phyloP scores from a whole-genome alignment of 2,113 vertebrate genomes.

The Sapajus apella region DNA sequence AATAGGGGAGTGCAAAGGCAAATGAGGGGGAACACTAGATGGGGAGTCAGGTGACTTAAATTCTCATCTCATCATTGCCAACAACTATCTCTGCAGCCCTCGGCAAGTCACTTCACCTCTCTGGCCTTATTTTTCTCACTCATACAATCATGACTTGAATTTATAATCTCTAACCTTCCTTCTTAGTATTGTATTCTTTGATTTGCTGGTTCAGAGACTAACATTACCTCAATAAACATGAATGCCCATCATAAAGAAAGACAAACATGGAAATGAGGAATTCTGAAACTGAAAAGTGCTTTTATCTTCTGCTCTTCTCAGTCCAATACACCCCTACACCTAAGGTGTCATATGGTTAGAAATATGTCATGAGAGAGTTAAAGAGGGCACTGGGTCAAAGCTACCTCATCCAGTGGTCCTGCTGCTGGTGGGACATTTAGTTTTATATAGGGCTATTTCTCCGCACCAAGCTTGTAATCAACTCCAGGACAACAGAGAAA shows the following conservation, averaged over 20 bases:
- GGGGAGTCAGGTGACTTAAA: background rate
- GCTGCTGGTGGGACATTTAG: background rate
- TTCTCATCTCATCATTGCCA: background rate
- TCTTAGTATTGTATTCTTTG: too few species aligned
- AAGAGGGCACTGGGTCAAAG: background rate
- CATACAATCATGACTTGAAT: background rate
- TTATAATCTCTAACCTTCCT: background rate
- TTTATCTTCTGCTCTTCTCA: background rate
- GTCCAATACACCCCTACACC: background rate
- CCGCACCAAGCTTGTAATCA: background rate
- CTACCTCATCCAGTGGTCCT: too few species aligned
- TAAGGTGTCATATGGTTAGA: constrained; percentile 7
- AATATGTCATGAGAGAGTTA: constrained; percentile 6
- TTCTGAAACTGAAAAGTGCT: constrained; percentile 2
- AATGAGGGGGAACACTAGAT: background rate
- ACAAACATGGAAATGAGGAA: background rate
- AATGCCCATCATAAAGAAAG: constrained; percentile 1
- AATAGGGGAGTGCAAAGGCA: too few species aligned
- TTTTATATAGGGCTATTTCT: background rate
- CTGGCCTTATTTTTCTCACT: too few species aligned
- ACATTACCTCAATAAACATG: background rate
- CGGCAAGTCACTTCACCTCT: too few species aligned
- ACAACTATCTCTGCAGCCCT: too few species aligned
- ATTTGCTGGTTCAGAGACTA: too few species aligned
- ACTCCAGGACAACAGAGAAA: constrained; percentile 3